phyloP scores from a whole-genome alignment of 2,113 vertebrate genomes.

The Crocuta crocuta region DNA sequence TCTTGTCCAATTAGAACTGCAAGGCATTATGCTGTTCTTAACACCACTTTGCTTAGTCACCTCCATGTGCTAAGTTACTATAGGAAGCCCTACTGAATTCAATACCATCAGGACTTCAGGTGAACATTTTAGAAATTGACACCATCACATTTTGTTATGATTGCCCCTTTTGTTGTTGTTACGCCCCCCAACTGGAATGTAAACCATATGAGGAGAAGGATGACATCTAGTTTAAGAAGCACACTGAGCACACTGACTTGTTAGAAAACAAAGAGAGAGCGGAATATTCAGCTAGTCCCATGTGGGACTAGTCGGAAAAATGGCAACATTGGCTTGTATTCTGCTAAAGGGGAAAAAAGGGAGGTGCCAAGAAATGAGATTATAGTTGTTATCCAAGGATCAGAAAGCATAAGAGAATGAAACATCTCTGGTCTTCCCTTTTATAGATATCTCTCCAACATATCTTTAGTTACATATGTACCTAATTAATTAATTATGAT shows the following conservation, averaged over 20 bases:
- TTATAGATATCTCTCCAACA: not conserved
- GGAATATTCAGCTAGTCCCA: not conserved
- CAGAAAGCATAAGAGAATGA: not conserved
- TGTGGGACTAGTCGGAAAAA: not conserved
- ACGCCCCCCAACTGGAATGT: not conserved
- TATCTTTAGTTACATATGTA: not conserved
- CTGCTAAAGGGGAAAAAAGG: not conserved
- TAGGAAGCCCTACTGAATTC: not conserved
- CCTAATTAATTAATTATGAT: not conserved
- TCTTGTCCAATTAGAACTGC: not conserved
- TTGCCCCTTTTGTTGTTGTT: not conserved
- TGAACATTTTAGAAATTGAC: not conserved
- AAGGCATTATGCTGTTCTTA: not conserved
- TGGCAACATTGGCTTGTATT: not conserved
- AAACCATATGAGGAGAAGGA: not conserved
- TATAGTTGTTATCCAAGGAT: not conserved
- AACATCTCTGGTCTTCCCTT: not conserved
- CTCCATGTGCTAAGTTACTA: not conserved
- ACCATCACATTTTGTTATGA: not conserved
- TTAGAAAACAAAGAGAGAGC: not conserved
- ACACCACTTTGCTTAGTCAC: not conserved
- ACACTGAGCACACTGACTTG: not conserved
- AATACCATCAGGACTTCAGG: not conserved
- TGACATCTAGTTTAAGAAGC: not conserved
- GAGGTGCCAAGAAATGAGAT: not conserved